Base-by-base conservation (phyloP, 2,797 vertebrate species). In the Myripristis jacobus region DNA sequence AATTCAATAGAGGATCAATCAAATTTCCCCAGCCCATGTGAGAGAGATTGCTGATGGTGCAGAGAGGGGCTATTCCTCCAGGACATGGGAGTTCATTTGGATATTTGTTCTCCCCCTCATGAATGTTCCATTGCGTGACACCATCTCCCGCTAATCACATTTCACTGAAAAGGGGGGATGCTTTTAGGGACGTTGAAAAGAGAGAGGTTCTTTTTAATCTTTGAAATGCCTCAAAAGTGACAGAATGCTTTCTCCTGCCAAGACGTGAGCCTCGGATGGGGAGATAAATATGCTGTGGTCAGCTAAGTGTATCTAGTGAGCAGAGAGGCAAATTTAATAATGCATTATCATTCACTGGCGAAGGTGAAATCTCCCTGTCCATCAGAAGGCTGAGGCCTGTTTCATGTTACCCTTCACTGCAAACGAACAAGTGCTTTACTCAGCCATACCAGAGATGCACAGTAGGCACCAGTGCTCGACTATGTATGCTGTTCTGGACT, bases 241-340 rank as follows among this genome's bases (percentile, higher is more conserved):
- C 98, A 98, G 96, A 98, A 97, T 96, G 96, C 96, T 97, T 96
- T 98, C 97, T 96, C 96, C 96, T 98, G 98, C 97, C 98, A 98
- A 98, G 96, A 97, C 95, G 95, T 96, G 95, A 97, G 95, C 94
- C 96, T 96, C 95, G 95, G 96, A 97, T 96, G 96, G 96, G 95
- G 95, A 94, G 98, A 96, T 97, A 97, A 98, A 98, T 98, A 96
- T 98, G 98, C 97, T 98, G 97, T 98, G 98, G 98, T 98, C 98
- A 99, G 98, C 98, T 98, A 97, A 97, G 97, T 98, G 96, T 98
- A 97, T 97, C 97, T 97, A 95, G 95, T 96, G 95, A 97, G 96
- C 95, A 95, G 96, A 95, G 97, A 98, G 97, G 98, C 97, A 97
- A 97, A 98, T 99, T 98, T 99, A 98, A 99, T 99, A 98, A 99